Evolutionary conservation across 1,140 invertebrate genomes (phyloP), one percentile per base, ranked within the genome.

Genomic region (Calosoma granatense): DNA sequence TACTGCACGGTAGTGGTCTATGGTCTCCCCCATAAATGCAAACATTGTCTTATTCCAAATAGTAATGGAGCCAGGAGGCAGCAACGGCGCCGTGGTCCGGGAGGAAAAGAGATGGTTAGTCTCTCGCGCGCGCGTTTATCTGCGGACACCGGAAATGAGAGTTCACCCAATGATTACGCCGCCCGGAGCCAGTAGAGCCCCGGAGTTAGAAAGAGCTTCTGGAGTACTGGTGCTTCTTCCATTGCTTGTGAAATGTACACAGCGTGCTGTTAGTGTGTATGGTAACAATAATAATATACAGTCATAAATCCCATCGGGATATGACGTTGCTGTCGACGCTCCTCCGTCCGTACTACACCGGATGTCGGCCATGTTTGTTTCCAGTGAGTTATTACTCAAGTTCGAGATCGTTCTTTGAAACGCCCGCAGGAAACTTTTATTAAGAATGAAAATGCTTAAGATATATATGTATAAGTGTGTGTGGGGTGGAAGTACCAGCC

Each of bases 391-490:
- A 47, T 47, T 47, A 47, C 41, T 47, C 6, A 47, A 47, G 6
- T 47, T 47, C 41, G 6, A 17, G 41, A 47, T 47, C 41, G 41
- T 17, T 47, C 6, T 47, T 47, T 47, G 41, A 47, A 47, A 47
- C 26, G 41, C 17, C 41, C 41, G 6, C 15, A 12, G 6, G 17
- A 47, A 47, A 47, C 9, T 47, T 47, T 47, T 47, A 47, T 47
- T 47, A 47, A 47, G 41, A 47, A 47, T 17, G 41, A 47, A 47
- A 47, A 47, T 47, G 41, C 41, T 47, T 47, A 47, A 47, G 17
- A 47, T 47, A 47, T 47, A 47, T 47, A 17, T 47, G 41, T 9
- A 47, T n/a, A n/a, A n/a, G n/a, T n/a, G n/a, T n/a, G n/a, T n/a
- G n/a, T n/a, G n/a, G n/a, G n/a, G n/a, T n/a, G n/a, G n/a, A n/a